These are phyloP conservation scores for Oncorhynchus masou DNA, from an alignment of 2,113 vertebrate genomes.

Conservation along the genomic window DNA sequence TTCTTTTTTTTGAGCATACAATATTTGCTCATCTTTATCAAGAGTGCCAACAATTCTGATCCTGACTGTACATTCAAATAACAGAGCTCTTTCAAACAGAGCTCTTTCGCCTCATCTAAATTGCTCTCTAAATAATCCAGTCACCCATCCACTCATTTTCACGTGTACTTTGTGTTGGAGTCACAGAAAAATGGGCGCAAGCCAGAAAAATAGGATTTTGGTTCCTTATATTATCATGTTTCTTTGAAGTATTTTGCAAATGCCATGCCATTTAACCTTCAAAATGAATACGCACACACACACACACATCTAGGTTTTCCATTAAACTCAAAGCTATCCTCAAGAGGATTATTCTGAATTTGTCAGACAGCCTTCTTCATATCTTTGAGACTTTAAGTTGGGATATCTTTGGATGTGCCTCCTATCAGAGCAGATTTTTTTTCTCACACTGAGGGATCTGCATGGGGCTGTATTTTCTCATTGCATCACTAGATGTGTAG, in stretches of 20 bases:
- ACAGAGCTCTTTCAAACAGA: background rate
- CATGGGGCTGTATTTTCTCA: constrained; percentile 63
- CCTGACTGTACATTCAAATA: background rate
- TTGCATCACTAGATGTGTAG: constrained; percentile 64
- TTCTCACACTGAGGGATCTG: constrained; percentile 50
- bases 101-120: background rate
- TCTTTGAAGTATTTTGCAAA: constrained; percentile 51
- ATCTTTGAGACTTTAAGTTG: constrained; percentile 62
- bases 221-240: constrained; percentile 1
- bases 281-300: too few species aligned
- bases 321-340: constrained; percentile 60
- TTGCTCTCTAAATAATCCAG: background rate
- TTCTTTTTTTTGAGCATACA: too few species aligned
- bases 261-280: background rate
- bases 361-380: constrained; percentile 55
- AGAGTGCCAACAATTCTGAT: too few species aligned
- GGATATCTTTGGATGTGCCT: constrained; percentile 58
- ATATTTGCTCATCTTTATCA: too few species aligned
- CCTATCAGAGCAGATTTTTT: constrained; percentile 65
- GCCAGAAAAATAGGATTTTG: too few species aligned
- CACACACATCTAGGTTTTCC: constrained; percentile 11
- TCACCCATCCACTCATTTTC: background rate
- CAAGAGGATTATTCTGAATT: constrained; percentile 70
- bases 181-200: background rate
- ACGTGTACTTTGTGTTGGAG: background rate